Percentiles rank a stretch among this genome's conserved stretches.
Evolutionary conservation across 2,113 vertebrate genomes (phyloP).

Genomic region (Casuarius casuarius): DNA sequence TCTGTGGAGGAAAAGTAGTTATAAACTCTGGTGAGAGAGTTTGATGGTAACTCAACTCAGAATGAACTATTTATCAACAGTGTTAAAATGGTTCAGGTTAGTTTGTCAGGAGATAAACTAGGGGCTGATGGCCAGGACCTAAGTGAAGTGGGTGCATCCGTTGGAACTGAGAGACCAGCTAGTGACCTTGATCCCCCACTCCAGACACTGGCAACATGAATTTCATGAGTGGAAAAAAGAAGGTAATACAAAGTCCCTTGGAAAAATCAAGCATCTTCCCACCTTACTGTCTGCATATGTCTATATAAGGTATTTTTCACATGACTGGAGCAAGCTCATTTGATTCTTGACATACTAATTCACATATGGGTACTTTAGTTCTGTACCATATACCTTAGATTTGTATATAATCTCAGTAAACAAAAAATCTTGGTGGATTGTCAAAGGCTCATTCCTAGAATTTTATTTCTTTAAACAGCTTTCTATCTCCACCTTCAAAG

Average conservation of each 20-base stretch:
- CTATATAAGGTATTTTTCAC: background rate
- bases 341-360: background rate
- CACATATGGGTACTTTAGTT: background rate
- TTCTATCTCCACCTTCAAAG: background rate
- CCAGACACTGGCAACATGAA: rapidly evolving
- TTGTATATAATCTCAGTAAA: background rate
- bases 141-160: background rate
- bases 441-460: background rate
- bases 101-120: background rate
- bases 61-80: background rate
- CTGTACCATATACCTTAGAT: background rate
- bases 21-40: background rate
- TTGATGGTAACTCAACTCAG: background rate
- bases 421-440: background rate
- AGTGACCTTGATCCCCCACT: no score
- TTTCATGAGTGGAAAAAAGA: background rate
- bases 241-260: background rate
- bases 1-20: background rate
- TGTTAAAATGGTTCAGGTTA: background rate
- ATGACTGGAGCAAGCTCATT: background rate
- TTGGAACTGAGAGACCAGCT: background rate
- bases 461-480: background rate
- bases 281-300: background rate
- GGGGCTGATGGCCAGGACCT: rapidly evolving
- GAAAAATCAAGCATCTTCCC: background rate